Evolutionary conservation across 2,113 vertebrate species (phyloP), one percentile per base, ranked within the genome.

Genomic region (Epinephelus fuscoguttatus): DNA sequence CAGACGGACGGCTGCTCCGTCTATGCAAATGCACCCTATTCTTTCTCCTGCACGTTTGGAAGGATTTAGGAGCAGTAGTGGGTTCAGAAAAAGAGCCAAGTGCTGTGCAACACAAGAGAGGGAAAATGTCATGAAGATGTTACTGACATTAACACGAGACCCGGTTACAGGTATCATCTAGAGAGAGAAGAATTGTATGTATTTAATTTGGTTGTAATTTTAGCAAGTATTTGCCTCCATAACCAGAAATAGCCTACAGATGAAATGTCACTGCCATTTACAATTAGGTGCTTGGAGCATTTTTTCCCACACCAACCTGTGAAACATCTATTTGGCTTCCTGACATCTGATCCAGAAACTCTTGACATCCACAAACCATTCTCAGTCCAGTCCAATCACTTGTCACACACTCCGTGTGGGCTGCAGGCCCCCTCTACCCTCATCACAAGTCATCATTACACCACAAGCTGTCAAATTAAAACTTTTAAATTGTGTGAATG

Each of bases 391-490:
- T 64, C 86, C 88, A 62, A 78, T 88, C 90, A 76, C 91, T 84
- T 82, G 83, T 90, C 88, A 85, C 75, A 59, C 30, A 10, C 52
- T 70, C 23, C 47, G 68, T 55, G 81, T 67, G 78, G 69, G 75
- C 85, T 37, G 70, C 42, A 40, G 60, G n/a, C 64, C 78, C 80
- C 84, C 52, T 47, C 62, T 49, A 25, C 80, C 88, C 89, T 84
- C 92, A 80, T 88, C 86, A 84, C 88, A 78, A 81, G 84, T 85
- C 91, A 91, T 92, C 93, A 92, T 93, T 90, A 89, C 91, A 52
- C 90, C 90, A 74, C 91, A 89, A 94, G 91, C 93, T 94, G 94
- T 94, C 92, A 95, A 91, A 93, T 92, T 93, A 93, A 92, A 94
- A 94, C 91, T 94, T 94, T 89, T 84, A 87, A 90, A 91, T 70